Evolutionary conservation across 2,113 vertebrate genomes (phyloP), one percentile per base, ranked within the genome.

Genomic region (Chunga burmeisteri): DNA sequence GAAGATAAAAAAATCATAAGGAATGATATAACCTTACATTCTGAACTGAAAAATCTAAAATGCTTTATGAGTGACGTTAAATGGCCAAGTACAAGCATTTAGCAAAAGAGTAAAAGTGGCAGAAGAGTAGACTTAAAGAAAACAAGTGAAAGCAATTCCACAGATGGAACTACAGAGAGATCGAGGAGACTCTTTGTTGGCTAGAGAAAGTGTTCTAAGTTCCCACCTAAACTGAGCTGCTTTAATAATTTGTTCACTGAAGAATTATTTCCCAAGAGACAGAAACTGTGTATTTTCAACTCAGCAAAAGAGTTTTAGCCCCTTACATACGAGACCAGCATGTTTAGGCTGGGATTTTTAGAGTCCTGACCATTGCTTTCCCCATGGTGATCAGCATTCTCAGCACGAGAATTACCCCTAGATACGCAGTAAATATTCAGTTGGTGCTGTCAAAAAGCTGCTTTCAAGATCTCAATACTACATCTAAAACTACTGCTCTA

Each of bases 331-430:
- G 6, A 62, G 29, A 66, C 13, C 40, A 83, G 4, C 20, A 17
- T 11, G 6, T 27, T 47, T 21, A 62, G 11, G 8, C 8, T 36
- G 55, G 50, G 16, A 86, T 70, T 85, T 85, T 85, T 14, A 73
- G 5, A 29, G 14, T 80, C 25, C 32, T 0, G 0, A 21, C 29
- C 42, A 21, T 13, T 50, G 23, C 17, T 82, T 61, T 77, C 18
- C 27, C 25, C 6, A 12, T 26, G 22, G 47, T 15, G 20, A 46
- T 80, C 36, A 53, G 9, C 67, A 56, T 75, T 44, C 40, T 42
- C 20, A 74, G 22, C 29, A 52, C 1, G 6, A 75, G 30, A 56
- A 56, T 40, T 47, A 55, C 11, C 11, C 21, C 17, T 32, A 61
- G 15, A 61, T 40, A 49, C 0, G 6, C 40, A 29, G 25, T 42